phyloP scores from a whole-genome alignment of 2,113 vertebrate genomes.

The Xenus cinereus region DNA sequence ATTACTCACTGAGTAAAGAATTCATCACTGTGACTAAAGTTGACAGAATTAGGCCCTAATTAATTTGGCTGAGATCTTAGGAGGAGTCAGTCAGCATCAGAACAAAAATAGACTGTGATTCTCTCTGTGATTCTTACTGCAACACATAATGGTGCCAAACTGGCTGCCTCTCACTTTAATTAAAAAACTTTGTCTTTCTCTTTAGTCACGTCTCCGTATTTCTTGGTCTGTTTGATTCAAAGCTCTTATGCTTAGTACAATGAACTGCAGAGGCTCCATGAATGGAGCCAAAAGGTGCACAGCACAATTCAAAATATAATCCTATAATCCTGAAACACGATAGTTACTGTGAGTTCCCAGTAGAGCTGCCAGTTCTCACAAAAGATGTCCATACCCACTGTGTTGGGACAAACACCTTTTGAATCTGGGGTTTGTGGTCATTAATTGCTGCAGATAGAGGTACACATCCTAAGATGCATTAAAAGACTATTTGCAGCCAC shows the following conservation, averaged over 20 bases:
- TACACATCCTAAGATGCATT: neutral
- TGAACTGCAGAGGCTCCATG: neutral
- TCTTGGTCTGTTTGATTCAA: neutral
- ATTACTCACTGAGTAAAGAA: neutral
- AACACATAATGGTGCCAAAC: neutral
- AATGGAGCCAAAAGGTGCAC: neutral
- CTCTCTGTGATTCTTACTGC: neutral
- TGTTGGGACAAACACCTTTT: neutral
- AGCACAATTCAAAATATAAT: neutral
- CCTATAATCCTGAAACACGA: neutral
- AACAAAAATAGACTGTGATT: neutral
- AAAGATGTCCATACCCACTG: neutral
- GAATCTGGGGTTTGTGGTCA: neutral
- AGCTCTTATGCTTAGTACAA: neutral
- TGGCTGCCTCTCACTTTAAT: neutral
- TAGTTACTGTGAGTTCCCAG: neutral
- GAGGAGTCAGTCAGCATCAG: neutral
- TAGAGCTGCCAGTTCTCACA: neutral
- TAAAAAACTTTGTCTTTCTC: neutral
- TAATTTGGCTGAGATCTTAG: neutral
- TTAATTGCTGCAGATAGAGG: neutral
- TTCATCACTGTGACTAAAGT: neutral
- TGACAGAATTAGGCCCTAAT: constrained; percentile 11
- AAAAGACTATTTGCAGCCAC: neutral
- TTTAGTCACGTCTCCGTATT: neutral